Base-by-base conservation (phyloP, 2,113 vertebrate species). In the Pontoporia blainvillei region DNA sequence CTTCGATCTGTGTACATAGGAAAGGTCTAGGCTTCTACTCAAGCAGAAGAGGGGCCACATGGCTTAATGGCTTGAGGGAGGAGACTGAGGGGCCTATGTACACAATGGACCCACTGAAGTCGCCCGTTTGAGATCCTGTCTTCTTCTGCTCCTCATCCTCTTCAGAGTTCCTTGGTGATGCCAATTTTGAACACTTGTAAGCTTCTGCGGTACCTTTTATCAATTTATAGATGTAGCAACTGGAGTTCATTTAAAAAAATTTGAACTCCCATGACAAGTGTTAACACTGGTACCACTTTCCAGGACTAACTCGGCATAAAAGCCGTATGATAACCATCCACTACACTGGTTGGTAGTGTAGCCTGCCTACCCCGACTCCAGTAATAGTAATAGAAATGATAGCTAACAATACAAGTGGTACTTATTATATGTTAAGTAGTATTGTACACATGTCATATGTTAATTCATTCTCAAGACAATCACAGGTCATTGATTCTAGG, bases 271-370 rank as follows among this genome's bases (percentile, higher is more conserved):
- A 44, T 69, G 54, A 14, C 71, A 86, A 49, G 41, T 67, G 34
- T 29, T 91, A 20, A 86, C 66, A 25, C 6, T 17, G 10, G 52
- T 71, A 18, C 14, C 20, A 9, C 25, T 75, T 66, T 39, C 34
- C 39, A 44, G 34, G 49, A 49, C 27, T 6, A 54, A 14, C 15
- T 36, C 31, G 20, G 18, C 39, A 34, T 52, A 18, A 75, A 82
- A 27, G 1, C 34, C 34, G 1, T 18, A 46, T 12, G 4, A 1
- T 23, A 18, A 25, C 5, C 57, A 85, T 10, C 8, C 15, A n/a
- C 5, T 36, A 25, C 6, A 34, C 31, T 12, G 36, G 54, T 34
- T 15, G 3, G n/a, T 54, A 54, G 44, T 20, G 8, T 14, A 41
- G 41, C 4, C 25, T 41, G 14, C 14, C 36, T 73, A 44, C 6